Base-by-base conservation (phyloP, 2,888 invertebrate genomes). In the Mythimna vitellina region DNA sequence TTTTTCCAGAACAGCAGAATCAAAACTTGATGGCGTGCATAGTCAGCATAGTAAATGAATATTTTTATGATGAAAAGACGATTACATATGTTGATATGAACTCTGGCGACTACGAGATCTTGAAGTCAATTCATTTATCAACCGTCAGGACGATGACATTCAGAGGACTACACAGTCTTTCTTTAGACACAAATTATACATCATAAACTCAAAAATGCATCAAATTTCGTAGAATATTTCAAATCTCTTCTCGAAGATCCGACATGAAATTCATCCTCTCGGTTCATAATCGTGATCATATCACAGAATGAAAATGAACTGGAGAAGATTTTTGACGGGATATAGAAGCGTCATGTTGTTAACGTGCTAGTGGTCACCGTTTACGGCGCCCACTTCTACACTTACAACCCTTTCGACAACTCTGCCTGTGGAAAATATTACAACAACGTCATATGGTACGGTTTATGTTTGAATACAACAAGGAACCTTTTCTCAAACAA, bases 401-500 rank as follows among this genome's bases (percentile, higher is more conserved):
- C 91, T 1, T 94, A 92, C 74, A 91, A 94, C 74, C 92, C 93
- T 1, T 93, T 86, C 53, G 89, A 92, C 64, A 90, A 93, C 68
- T 90, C 87, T 56, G 89, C 89, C 0, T 94, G 93, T 70, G 94
- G 94, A 6, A 89, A 87, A 66, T 86, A 87, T 64, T 93, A 89
- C 68, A 81, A 84, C 9, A 77, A 78, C 57, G 76, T 93, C 8
- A 90, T 90, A 32, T 77, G 85, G 51, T 82, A 86, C 4, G 94
- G 93, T 20, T 83, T 87, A 70, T 93, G 93, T 76, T 69, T 69
- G 14, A 58, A 76, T 7, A 42, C 72, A 17, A 73, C 75, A 1
- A 60, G 68, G 2, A 56, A 86, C 60, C 76, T 92, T 9, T 92
- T 85, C 72, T 87, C 88, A 14, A 35, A 84, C 8, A 92, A 91